These are phyloP conservation scores for Cotesia congregata DNA, from an alignment of 2,888 invertebrate species.

Conservation along the genomic window DNA sequence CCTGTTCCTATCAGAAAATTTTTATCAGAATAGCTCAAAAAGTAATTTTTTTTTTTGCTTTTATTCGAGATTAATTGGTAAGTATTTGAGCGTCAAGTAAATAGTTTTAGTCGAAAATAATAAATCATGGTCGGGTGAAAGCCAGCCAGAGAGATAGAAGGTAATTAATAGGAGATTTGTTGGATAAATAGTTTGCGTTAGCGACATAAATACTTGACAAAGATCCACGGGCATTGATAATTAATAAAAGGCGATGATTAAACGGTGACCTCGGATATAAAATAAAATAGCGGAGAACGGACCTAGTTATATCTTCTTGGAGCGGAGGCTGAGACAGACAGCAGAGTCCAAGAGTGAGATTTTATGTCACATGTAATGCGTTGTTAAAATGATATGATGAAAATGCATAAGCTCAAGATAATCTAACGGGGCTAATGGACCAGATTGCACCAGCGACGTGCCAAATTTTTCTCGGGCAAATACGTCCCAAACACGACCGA, in stretches of 20 bases:
- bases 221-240: not conserved
- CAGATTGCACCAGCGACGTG: constrained; percentile 63
- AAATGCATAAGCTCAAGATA: constrained; percentile 33
- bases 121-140: not conserved
- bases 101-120: not conserved
- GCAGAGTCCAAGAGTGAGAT: not conserved
- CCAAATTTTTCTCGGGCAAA: constrained; percentile 65
- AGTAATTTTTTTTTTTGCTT: too few species aligned
- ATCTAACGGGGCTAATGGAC: constrained; percentile 68
- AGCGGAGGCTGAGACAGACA: not conserved
- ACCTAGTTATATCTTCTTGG: not conserved
- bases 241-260: not conserved
- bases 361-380: not conserved
- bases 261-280: constrained; percentile 10
- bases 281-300: constrained; percentile 2
- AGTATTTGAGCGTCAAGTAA: not conserved
- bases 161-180: not conserved
- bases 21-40: too few species aligned
- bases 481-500: constrained; percentile 65
- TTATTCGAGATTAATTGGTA: too few species aligned
- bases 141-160: not conserved
- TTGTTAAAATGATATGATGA: constrained; percentile 31
- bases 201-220: not conserved
- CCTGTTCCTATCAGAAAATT: too few species aligned
- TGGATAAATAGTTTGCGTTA: not conserved